These are phyloP conservation scores for Apamea sordens DNA, from an alignment of 2,888 invertebrate genomes.

Conservation along the genomic window DNA sequence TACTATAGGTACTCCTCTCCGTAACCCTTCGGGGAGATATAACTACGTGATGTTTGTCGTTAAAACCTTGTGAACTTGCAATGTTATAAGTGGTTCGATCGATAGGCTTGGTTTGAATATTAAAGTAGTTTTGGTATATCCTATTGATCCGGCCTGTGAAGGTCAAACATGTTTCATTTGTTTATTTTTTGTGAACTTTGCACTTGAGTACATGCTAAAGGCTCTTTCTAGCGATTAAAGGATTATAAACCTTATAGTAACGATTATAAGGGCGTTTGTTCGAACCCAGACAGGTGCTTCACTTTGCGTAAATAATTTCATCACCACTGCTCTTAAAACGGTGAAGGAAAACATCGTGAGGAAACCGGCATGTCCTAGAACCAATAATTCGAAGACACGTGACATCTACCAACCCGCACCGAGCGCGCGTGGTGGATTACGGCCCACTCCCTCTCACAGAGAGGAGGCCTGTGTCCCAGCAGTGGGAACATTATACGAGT, in stretches of 20 bases:
- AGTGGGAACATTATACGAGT: too few relatives aligned
- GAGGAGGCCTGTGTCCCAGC: too few relatives aligned
- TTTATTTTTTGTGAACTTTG: conserved; percentile 6
- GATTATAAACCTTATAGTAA: not conserved
- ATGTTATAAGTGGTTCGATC: not conserved
- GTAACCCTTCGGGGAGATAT: not conserved
- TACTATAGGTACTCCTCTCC: not conserved
- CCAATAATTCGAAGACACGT: too few relatives aligned
- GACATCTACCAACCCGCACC: too few relatives aligned
- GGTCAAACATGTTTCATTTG: conserved; percentile 11
- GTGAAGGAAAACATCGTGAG: too few relatives aligned
- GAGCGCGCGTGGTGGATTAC: too few relatives aligned
- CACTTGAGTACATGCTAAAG: not conserved
- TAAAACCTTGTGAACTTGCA: conserved; percentile 2
- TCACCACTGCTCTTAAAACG: too few relatives aligned
- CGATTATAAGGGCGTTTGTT: too few relatives aligned
- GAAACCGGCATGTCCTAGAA: too few relatives aligned
- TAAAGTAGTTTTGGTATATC: not conserved
- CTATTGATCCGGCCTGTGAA: conserved; percentile 31
- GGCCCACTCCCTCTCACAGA: too few relatives aligned
- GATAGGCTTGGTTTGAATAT: conserved; percentile 21
- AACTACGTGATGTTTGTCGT: not conserved
- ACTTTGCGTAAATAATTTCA: too few relatives aligned
- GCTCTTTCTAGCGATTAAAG: not conserved
- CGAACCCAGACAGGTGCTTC: too few relatives aligned